Conservation (phyloP, 2,888 invertebrate genomes). For the Conops quadrifasciatus region DNA sequence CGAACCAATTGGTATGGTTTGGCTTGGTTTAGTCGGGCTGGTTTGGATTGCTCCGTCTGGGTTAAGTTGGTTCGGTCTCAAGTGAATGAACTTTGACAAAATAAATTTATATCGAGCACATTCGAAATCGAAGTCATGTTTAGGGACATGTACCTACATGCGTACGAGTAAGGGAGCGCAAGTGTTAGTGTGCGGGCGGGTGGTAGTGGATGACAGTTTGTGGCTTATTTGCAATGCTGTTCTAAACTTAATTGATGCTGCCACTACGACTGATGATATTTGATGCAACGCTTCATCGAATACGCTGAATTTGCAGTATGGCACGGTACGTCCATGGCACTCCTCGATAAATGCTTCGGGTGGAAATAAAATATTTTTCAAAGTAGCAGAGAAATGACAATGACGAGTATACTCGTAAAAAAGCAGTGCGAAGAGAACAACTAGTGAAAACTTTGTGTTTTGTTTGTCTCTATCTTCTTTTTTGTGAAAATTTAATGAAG, state of each 20-base stretch:
- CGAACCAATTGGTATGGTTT: not conserved
- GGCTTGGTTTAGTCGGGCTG: not conserved
- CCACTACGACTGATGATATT: conserved; percentile 13
- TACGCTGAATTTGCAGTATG: not conserved
- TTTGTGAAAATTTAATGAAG: too few relatives aligned
- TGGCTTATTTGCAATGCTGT: conserved; percentile 9
- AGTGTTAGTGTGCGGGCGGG: not conserved
- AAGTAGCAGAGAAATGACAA: not conserved
- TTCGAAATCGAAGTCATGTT: not conserved
- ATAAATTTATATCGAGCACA: conserved; percentile 25
- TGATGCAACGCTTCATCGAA: not conserved
- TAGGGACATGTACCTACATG: not conserved
- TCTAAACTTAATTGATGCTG: not conserved
- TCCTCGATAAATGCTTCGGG: not conserved
- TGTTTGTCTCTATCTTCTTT: too few relatives aligned
- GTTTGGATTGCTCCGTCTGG: too few relatives aligned
- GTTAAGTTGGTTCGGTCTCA: not conserved
- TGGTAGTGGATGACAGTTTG: not conserved
- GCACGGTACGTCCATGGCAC: not conserved
- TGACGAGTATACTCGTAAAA: not conserved
- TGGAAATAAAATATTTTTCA: not conserved
- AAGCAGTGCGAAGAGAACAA: too few relatives aligned
- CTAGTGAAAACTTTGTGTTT: too few relatives aligned
- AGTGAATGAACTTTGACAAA: conserved; percentile 28
- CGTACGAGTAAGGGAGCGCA: conserved; percentile 3